Percentiles rank a stretch among this genome's conserved stretches.
Conservation (phyloP, 2,888 invertebrate genomes). For the Drosophila mimica region DNA sequence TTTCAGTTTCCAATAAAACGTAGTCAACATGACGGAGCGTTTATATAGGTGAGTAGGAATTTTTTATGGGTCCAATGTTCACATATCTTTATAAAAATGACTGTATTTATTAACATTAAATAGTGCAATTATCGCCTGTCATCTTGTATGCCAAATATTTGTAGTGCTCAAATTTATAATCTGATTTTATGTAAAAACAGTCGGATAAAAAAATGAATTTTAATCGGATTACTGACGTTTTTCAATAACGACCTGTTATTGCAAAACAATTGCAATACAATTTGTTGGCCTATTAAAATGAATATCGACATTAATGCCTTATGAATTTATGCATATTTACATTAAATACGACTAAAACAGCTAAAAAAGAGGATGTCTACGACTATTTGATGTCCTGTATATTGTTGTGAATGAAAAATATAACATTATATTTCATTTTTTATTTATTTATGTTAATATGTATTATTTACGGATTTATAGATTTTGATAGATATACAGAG, state of each 20-base stretch:
- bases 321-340: background rate
- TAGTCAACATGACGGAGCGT: conserved; percentile 67
- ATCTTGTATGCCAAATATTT: conserved; percentile 2
- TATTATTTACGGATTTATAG: background rate
- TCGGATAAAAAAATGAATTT: background rate
- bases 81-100: background rate
- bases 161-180: background rate
- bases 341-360: background rate
- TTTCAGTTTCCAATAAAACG: conserved; percentile 9
- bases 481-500: background rate
- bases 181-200: background rate
- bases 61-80: background rate
- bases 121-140: background rate
- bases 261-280: background rate
- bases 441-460: background rate
- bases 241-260: background rate
- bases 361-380: background rate
- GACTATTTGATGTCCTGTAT: background rate
- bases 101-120: background rate
- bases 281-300: background rate
- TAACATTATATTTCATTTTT: background rate
- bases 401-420: background rate
- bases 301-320: background rate
- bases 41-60: conserved; percentile 63
- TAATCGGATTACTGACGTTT: background rate